Percentiles rank a stretch among this genome's conserved stretches.
Conservation (phyloP, 2,888 invertebrate genomes). For the Polylopha cassiicola region DNA sequence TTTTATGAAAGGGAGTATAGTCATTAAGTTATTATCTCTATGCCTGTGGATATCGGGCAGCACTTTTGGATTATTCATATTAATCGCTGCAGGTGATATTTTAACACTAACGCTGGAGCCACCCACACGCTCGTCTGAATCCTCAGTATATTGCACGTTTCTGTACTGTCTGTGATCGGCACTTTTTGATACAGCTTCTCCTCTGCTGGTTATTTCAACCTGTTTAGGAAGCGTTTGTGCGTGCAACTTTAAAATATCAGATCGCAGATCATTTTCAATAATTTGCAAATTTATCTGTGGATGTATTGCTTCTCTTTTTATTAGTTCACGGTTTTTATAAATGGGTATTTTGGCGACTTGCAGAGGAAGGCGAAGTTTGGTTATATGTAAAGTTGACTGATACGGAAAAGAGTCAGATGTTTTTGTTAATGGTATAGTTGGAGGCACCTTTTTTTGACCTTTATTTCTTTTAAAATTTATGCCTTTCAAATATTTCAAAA, state of each 20-base stretch:
- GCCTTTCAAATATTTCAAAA: conserved; percentile 60
- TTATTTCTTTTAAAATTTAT: conserved; percentile 44
- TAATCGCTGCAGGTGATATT: conserved; percentile 24
- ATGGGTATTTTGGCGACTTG: conserved; percentile 47
- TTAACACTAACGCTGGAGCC: conserved; percentile 25
- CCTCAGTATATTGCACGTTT: conserved; percentile 30
- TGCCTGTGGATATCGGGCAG: conserved; percentile 30
- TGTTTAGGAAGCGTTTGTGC: conserved; percentile 41
- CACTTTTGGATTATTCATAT: conserved; percentile 28
- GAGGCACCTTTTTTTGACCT: conserved; percentile 43
- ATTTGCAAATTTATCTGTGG: conserved; percentile 60
- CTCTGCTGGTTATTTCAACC: conserved; percentile 53
- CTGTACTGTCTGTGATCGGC: conserved; percentile 43
- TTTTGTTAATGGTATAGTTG: conserved; percentile 52
- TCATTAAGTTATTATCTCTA: conserved; percentile 36
- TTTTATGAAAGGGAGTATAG: conserved; percentile 56
- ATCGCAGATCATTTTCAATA: conserved; percentile 48
- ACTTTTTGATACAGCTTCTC: conserved; percentile 31
- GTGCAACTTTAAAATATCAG: conserved; percentile 47
- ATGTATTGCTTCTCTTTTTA: conserved; percentile 35
- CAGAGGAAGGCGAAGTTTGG: conserved; percentile 43
- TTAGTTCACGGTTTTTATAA: conserved; percentile 36
- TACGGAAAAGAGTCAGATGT: conserved; percentile 55
- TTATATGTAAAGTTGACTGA: conserved; percentile 48
- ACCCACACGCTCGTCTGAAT: conserved; percentile 29